Base-by-base conservation (phyloP, 2,797 vertebrate genomes). In the Tapirus indicus region DNA sequence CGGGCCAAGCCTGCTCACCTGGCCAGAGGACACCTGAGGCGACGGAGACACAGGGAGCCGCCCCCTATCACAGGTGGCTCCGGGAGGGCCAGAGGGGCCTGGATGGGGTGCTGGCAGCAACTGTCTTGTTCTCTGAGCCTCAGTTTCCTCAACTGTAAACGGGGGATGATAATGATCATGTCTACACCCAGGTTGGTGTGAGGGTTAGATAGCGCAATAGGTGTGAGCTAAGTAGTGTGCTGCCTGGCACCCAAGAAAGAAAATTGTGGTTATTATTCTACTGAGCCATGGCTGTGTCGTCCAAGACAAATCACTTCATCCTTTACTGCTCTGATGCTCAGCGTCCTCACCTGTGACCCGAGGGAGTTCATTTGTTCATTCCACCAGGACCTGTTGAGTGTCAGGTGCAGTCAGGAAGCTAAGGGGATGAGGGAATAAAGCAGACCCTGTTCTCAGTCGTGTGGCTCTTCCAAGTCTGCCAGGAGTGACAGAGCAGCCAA, bases 81-180 rank as follows among this genome's bases (percentile, higher is more conserved):
- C 16, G 7, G 29, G 16, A 54, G 32, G 58, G 20, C n/a, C 2
- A 16, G 20, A 27, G 29, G 8, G 79, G 14, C 3, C 0, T 7
- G 7, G 60, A 35, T 11, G 41, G 35, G 68, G 14, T 5, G 4
- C 20, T 11, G 78, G 29, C 23, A 60, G 29, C 66, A 32, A 3
- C 29, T 21, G 7, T 9, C 79, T 52, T 2, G 3, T 38, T 38
- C 29, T 32, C 23, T 52, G 49, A 52, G 13, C 49, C 49, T 52
- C 47, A 5, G 44, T n/a, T 38, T 93, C 83, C 27, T 88, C 35
- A 20, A 41, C n/a, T 60, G 10, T 82, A 38, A 79, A 6, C 38
- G 11, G 16, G 52, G 41, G 27, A 62, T 0, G 6, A 32, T 38
- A 23, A 54, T 2, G 7, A 47, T 4, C 0, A 0, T 11, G 4